Evolutionary conservation across 2,797 vertebrate genomes (phyloP).

Genomic region (Eulemur mongoz): DNA sequence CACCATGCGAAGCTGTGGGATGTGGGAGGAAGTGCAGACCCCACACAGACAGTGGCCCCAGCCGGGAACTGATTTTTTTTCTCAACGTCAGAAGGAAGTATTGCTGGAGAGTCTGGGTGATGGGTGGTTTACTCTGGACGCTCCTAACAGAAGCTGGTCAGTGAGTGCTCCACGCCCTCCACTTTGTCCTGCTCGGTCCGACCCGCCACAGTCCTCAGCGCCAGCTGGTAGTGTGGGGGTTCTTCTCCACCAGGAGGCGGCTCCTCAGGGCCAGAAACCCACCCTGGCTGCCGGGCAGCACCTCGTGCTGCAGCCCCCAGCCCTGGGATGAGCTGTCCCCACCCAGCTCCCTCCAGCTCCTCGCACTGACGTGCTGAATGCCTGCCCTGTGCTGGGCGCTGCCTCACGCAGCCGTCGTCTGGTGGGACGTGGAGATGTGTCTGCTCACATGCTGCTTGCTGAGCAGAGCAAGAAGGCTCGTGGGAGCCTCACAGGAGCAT

Average conservation of each 20-base stretch:
- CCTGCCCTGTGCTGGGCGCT: background rate
- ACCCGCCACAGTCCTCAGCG: background rate
- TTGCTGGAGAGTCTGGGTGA: background rate
- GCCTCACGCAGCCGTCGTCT: background rate
- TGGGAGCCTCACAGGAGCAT: background rate
- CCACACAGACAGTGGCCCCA: background rate
- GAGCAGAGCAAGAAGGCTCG: background rate
- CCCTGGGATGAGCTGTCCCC: background rate
- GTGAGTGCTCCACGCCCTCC: background rate
- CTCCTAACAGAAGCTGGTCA: background rate
- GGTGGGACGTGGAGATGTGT: background rate
- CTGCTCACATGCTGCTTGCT: too few species aligned
- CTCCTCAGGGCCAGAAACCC: background rate
- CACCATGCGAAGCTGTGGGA: too few species aligned
- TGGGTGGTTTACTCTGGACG: background rate
- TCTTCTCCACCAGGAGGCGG: background rate
- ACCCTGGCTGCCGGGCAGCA: background rate
- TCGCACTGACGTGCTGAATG: background rate
- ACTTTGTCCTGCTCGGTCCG: background rate
- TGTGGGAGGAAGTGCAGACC: background rate
- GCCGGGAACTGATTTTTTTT: background rate
- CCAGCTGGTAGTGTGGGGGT: background rate
- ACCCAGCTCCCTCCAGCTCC: background rate
- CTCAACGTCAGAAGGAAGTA: background rate
- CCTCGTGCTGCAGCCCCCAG: background rate